phyloP scores from a whole-genome alignment of 2,888 invertebrate species.

The Rapana venosa region DNA sequence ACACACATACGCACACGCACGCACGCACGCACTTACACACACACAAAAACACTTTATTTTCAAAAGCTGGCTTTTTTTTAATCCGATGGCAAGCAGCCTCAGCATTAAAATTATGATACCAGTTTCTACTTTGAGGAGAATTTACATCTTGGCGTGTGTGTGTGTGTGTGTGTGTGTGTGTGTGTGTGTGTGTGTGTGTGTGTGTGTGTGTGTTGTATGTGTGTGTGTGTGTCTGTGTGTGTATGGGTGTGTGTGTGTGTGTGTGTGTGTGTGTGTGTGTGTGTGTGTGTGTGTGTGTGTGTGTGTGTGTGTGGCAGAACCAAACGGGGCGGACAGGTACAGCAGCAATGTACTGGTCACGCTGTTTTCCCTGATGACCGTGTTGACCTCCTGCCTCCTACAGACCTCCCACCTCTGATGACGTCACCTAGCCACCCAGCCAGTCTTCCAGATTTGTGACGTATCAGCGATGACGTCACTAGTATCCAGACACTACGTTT shows the following conservation, averaged over 20 bases:
- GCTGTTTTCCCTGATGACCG: neutral
- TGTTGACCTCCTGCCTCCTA: neutral
- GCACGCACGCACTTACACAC: too few relatives aligned
- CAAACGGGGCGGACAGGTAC: neutral
- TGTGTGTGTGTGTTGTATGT: conserved; percentile 7
- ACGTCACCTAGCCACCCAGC: neutral
- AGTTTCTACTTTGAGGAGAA: too few relatives aligned
- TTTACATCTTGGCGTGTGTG: neutral
- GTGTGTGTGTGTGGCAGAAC: neutral
- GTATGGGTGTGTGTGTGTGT: conserved; percentile 2
- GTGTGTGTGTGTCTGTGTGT: conserved; percentile 3
- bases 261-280: conserved; percentile 14
- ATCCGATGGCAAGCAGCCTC: too few relatives aligned
- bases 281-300: conserved; percentile 4
- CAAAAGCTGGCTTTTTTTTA: too few relatives aligned
- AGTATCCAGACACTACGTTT: too few relatives aligned
- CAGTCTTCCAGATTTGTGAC: neutral
- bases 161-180: neutral
- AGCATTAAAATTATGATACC: too few relatives aligned
- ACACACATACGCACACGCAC: too few relatives aligned
- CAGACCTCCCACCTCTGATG: neutral
- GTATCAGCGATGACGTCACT: too few relatives aligned
- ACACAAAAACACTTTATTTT: too few relatives aligned
- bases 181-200: conserved; percentile 20
- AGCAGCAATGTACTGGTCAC: neutral